Conservation (phyloP, 2,888 invertebrate species). For the Opisthograptis luteolata region DNA sequence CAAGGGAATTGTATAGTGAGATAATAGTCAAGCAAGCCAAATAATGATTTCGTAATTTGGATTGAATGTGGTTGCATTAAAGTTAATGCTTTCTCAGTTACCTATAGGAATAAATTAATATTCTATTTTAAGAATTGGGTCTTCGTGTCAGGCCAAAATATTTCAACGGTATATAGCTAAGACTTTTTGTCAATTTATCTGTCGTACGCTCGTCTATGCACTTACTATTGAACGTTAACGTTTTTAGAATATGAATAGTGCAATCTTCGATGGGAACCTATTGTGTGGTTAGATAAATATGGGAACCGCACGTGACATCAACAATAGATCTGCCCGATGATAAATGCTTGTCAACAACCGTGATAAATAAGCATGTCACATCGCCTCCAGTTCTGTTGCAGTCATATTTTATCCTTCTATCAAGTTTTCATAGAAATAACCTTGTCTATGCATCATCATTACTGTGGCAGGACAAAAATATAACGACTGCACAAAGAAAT, state of each 20-base stretch:
- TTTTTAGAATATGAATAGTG: too few species aligned
- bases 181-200: too few species aligned
- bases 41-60: too few species aligned
- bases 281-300: slow-evolving; percentile 8
- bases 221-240: too few species aligned
- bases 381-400: slow-evolving; percentile 4
- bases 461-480: slow-evolving; percentile 22
- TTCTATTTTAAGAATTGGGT: too few species aligned
- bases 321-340: slow-evolving; percentile 15
- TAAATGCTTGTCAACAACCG: slow-evolving; percentile 15
- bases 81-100: too few species aligned
- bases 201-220: too few species aligned
- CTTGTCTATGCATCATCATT: slow-evolving; percentile 15
- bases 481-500: slow-evolving; percentile 29
- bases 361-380: slow-evolving; percentile 17
- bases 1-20: slow-evolving; percentile 1
- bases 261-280: slow-evolving; percentile 1
- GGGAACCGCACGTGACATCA: slow-evolving; percentile 8
- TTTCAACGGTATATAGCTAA: too few species aligned
- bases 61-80: too few species aligned
- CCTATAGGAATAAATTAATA: too few species aligned
- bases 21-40: too few species aligned
- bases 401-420: slow-evolving; percentile 21
- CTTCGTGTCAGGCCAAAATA: too few species aligned
- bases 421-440: slow-evolving; percentile 17